These are phyloP conservation scores for Chironomus riparius DNA, from an alignment of 2,888 invertebrate species.

Conservation along the genomic window DNA sequence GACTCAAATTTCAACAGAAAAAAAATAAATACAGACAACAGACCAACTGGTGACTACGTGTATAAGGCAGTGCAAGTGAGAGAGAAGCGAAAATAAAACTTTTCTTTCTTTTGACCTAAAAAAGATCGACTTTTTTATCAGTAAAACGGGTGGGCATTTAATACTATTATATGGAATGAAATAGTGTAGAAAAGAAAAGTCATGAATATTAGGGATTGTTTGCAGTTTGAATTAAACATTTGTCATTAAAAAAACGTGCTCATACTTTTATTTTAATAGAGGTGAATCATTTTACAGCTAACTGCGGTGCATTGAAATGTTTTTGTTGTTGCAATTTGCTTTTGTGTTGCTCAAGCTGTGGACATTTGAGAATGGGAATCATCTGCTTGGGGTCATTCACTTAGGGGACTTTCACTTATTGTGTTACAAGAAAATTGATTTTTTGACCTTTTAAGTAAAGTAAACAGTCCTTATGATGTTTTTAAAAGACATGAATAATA, in stretches of 20 bases:
- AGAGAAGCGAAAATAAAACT: neutral
- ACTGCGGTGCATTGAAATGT: too few relatives aligned
- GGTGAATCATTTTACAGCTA: neutral
- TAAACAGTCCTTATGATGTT: too few relatives aligned
- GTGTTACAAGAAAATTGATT: too few relatives aligned
- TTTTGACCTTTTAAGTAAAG: too few relatives aligned
- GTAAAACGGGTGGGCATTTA: neutral
- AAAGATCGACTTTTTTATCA: neutral
- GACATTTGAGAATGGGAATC: too few relatives aligned
- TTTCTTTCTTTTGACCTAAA: constrained; percentile 1
- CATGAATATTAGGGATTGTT: neutral
- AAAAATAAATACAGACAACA: neutral
- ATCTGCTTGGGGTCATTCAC: too few relatives aligned
- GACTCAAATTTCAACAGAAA: neutral
- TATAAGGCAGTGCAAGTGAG: neutral
- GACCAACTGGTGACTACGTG: neutral
- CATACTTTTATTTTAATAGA: neutral
- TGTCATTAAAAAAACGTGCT: neutral
- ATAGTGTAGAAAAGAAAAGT: neutral
- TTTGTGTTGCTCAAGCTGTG: too few relatives aligned
- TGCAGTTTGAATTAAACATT: neutral
- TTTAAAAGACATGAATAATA: too few relatives aligned
- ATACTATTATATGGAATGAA: neutral
- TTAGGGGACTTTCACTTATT: too few relatives aligned
- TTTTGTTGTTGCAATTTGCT: too few relatives aligned